Percentiles rank a stretch among this genome's conserved stretches.
Evolutionary conservation across 2,797 vertebrate genomes (phyloP).

Genomic region (Cichlasoma orientale): DNA sequence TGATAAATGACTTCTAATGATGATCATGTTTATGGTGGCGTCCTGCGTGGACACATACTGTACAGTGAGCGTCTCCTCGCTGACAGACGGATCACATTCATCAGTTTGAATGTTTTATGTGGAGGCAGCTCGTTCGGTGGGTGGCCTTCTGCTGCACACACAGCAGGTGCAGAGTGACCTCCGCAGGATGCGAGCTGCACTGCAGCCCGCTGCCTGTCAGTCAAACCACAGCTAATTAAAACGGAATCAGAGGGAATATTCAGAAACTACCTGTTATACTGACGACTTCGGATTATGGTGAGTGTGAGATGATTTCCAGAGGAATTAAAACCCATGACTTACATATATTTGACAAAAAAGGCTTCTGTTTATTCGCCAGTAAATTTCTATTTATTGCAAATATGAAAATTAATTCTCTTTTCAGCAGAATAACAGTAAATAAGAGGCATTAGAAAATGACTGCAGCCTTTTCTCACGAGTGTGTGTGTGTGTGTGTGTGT

Average conservation of each 20-base stretch:
- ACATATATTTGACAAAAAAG: neutral
- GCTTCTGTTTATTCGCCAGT: neutral
- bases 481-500: neutral
- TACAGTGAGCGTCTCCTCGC: slow-evolving; percentile 14
- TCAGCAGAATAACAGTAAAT: neutral
- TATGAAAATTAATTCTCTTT: neutral
- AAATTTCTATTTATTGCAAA: neutral
- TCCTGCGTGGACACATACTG: slow-evolving; percentile 8
- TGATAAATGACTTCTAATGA: slow-evolving; percentile 1
- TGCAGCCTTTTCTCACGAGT: neutral
- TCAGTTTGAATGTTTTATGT: slow-evolving; percentile 1
- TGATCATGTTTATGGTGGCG: neutral
- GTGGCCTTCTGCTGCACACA: slow-evolving; percentile 15
- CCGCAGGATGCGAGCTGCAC: slow-evolving; percentile 60
- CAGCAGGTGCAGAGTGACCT: slow-evolving; percentile 69
- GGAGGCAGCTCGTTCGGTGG: slow-evolving; percentile 16
- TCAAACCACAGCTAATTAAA: neutral
- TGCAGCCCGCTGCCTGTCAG: slow-evolving; percentile 25
- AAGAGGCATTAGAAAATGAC: accelerated
- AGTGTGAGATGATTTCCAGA: neutral
- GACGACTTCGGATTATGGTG: neutral
- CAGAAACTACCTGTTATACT: no score
- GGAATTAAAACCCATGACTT: neutral
- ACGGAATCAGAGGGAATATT: no score
- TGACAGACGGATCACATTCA: slow-evolving; percentile 18